Evolutionary conservation across 2,113 vertebrate species (phyloP).

Genomic region (Syngnathus typhle): DNA sequence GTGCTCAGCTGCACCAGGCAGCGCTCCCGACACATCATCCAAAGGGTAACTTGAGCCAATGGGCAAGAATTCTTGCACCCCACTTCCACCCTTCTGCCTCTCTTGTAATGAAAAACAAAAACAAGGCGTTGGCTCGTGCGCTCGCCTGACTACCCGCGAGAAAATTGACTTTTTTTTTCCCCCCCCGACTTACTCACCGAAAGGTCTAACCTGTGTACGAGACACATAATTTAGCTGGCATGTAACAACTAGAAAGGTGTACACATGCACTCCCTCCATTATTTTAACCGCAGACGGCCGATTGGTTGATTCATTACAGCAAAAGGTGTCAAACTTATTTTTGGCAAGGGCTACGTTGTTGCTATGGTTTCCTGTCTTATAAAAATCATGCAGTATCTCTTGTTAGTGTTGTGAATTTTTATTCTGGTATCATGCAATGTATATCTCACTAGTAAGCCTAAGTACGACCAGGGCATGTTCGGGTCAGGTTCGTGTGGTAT

Average conservation of each 20-base stretch:
- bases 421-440: no score
- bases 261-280: conserved; percentile 19
- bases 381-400: no score
- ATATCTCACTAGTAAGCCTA: no score
- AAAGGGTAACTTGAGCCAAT: conserved; percentile 65
- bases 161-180: conserved; percentile 27
- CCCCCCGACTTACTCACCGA: conserved; percentile 19
- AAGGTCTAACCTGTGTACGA: conserved; percentile 32
- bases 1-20: conserved; percentile 70
- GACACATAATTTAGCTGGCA: conserved; percentile 49
- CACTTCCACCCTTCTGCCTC: conserved; percentile 7
- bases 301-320: not conserved
- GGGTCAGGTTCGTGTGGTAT: no score
- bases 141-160: conserved; percentile 17
- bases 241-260: conserved; percentile 14
- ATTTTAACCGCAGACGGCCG: not conserved
- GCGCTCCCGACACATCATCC: conserved; percentile 57
- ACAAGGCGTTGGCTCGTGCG: conserved; percentile 57
- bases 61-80: conserved; percentile 46
- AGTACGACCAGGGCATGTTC: no score
- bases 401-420: no score
- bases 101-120: conserved; percentile 60
- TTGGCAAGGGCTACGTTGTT: no score
- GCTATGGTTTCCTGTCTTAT: no score
- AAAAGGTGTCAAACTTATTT: no score